Evolutionary conservation across 1,140 invertebrate genomes (phyloP), one percentile per base, ranked within the genome.

Genomic region (Anastrepha ludens): DNA sequence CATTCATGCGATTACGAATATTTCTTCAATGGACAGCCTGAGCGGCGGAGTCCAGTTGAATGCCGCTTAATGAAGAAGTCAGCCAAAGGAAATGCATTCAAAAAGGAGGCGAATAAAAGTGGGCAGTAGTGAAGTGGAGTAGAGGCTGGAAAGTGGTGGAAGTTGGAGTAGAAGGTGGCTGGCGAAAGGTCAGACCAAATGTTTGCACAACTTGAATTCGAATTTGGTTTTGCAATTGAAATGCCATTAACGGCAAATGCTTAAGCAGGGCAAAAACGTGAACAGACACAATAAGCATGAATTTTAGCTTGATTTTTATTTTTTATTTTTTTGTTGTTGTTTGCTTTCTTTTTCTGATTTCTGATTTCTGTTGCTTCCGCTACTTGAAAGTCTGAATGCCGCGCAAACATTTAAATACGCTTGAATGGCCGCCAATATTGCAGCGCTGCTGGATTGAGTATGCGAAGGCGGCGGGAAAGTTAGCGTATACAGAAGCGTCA

Each of bases 61-160:
- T 29, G 64, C 2, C 65, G 65, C 65, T 67, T 67, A 67, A 67
- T 67, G 65, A 67, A 67, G 65, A 67, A 67, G 65, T 41, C 65
- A 13, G 65, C 65, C 0, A 29, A 29, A 29, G 29, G 13, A 58
- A 67, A 41, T 3, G 8, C 9, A 13, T 11, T 39, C 11, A 58
- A 58, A 8, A 58, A 58, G 13, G 7, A 67, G 39, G 29, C 39
- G 39, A 67, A 67, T 67, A 67, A 67, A 67, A 29, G 29, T 29
- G 29, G 29, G 29, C 29, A 29, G 29, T 29, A 29, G 29, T 29
- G 29, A 29, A 29, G 29, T 29, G 29, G 29, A 29, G 29, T 58
- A 67, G 39, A 67, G 29, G 29, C 29, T 41, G 65, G 4, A 65
- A 11, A 58, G 11, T 58, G 55, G 55, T 58, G 55, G 55, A 5